Percentiles rank a stretch among this genome's conserved stretches.
Conservation (phyloP, 2,113 vertebrate species). For the Percina caprodes region DNA sequence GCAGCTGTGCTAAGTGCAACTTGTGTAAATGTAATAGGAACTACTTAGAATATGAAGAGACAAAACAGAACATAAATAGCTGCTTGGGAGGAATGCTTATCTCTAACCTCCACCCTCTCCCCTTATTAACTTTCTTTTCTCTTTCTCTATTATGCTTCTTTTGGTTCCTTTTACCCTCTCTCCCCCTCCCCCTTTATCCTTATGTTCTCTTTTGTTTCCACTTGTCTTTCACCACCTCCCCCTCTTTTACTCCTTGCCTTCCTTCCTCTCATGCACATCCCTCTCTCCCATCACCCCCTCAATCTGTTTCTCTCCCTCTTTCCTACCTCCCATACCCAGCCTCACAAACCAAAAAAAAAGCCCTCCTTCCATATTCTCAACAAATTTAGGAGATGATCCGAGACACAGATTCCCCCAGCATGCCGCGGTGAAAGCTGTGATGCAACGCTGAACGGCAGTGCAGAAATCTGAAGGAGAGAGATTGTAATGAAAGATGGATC, state of each 20-base stretch:
- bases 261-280: not conserved
- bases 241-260: not conserved
- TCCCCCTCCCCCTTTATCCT: not conserved
- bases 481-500: conserved; percentile 49
- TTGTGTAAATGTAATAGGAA: conserved; percentile 12
- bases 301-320: not conserved
- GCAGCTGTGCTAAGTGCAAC: not conserved
- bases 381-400: conserved; percentile 37
- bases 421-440: conserved; percentile 30
- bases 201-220: not conserved
- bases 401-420: conserved; percentile 22
- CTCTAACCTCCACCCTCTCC: not conserved
- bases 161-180: not conserved
- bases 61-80: not conserved
- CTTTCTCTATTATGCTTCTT: not conserved
- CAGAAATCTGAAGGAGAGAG: conserved; percentile 45
- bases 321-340: not conserved
- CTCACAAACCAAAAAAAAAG: not conserved
- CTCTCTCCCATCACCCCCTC: not conserved
- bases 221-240: not conserved
- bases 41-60: conserved; percentile 22
- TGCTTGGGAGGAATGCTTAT: not conserved
- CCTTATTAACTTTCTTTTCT: not conserved
- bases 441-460: conserved; percentile 44
- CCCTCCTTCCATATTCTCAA: not conserved